Percentiles rank a stretch among this genome's conserved stretches.
These are phyloP conservation scores for Lithophane ornitopus DNA, from an alignment of 2,888 invertebrate species.

Conservation along the genomic window DNA sequence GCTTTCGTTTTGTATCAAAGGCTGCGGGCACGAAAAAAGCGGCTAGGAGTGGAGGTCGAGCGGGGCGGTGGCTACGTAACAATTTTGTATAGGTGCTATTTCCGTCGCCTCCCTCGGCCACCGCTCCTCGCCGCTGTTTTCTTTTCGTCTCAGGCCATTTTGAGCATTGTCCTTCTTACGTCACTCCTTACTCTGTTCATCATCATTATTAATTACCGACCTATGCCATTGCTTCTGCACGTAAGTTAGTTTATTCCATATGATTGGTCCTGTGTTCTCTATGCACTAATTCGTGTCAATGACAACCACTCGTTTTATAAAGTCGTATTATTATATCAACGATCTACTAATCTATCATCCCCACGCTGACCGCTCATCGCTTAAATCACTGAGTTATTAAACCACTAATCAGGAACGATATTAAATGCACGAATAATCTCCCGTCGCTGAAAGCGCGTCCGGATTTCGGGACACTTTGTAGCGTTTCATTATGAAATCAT, in stretches of 20 bases:
- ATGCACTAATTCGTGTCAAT: not conserved
- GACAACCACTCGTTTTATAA: too few species aligned
- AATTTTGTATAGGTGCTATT: too few species aligned
- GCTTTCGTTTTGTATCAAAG: not conserved
- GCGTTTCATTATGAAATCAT: constrained; percentile 17
- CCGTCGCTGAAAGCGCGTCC: constrained; percentile 21
- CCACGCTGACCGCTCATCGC: constrained; percentile 33
- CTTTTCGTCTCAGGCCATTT: not conserved
- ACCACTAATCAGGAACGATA: constrained; percentile 71
- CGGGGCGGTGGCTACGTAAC: too few species aligned
- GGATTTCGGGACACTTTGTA: constrained; percentile 18
- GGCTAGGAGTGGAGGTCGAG: too few species aligned
- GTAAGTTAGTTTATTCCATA: not conserved
- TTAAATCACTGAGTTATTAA: constrained; percentile 58
- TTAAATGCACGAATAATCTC: constrained; percentile 71
- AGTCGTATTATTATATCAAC: too few species aligned
- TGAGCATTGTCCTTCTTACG: not conserved
- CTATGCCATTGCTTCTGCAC: not conserved
- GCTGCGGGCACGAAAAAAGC: too few species aligned
- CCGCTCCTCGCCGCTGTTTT: too few species aligned
- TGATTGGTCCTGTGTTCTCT: not conserved
- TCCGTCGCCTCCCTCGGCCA: too few species aligned
- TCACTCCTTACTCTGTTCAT: not conserved
- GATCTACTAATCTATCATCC: not conserved
- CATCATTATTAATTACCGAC: not conserved